Base-by-base conservation (phyloP, 2,113 vertebrate genomes). In the Myiozetetes cayanensis region DNA sequence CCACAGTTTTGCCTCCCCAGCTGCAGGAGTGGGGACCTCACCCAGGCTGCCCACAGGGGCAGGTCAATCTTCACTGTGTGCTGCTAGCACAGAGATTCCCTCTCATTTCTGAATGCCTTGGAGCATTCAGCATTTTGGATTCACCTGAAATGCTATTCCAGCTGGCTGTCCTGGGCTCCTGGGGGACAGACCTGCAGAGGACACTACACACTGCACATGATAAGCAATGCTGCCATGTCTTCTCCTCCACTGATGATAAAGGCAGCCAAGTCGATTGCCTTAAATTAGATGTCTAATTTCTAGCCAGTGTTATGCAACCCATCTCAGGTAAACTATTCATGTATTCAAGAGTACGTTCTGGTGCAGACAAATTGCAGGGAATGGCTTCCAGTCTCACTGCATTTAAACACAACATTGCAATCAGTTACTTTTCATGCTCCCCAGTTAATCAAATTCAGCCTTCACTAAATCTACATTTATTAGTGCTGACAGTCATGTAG, bases 331-430 rank as follows among this genome's bases (percentile, higher is more conserved):
- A 92, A 90, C 71, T 90, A 87, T 88, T 85, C 84, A 85, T 82
- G 78, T 68, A 92, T 85, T 94, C 82, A 67, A 39, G 47, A 80
- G 71, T 86, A 85, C 1, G 24, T 85, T 76, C 73, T 73, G 70
- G 76, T 80, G 90, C 67, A 91, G 85, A 79, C 50, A 86, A 93
- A 84, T 72, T 76, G 85, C 72, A 86, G 88, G 73, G 79, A 96
- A 93, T 41, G 85, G 55, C 58, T 96, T 81, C 85, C 84, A 95
- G 78, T 68, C 80, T 87, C 75, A 62, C 75, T 91, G 88, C 81
- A 78, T 96, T 92, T 89, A 94, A 95, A 94, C 72, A 93, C 76
- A 92, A 76, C 70, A 15, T 31, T 85, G 89, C 85, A 94, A 95
- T 95, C 85, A 89, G 90, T 88, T 93, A 91, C 94, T 94, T 91